These are phyloP conservation scores for Epinotia ramella DNA, from an alignment of 2,888 invertebrate species.

Conservation along the genomic window DNA sequence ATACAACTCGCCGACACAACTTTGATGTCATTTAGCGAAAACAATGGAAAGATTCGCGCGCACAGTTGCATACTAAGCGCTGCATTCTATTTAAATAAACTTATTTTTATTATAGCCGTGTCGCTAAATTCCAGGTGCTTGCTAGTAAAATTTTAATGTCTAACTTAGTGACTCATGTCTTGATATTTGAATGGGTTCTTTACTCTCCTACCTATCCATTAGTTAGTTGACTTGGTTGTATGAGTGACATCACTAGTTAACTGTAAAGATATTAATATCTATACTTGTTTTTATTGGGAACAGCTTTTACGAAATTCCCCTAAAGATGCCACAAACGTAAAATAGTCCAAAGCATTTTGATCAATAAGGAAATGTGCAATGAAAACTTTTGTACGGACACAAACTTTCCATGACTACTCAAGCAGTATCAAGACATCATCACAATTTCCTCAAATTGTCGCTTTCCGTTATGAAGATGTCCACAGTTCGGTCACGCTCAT, in stretches of 20 bases:
- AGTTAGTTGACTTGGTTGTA: conserved; percentile 42
- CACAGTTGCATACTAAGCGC: conserved; percentile 75
- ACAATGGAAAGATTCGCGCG: conserved; percentile 80
- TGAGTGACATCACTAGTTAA: conserved; percentile 28
- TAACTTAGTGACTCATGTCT: conserved; percentile 81
- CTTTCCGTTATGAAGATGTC: conserved; percentile 40
- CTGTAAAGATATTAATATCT: conserved; percentile 20
- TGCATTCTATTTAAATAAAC: conserved; percentile 81
- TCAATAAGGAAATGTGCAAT: background rate
- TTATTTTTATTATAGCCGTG: conserved; percentile 80
- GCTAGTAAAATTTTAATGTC: conserved; percentile 81
- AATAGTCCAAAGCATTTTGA: background rate
- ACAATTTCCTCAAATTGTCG: conserved; percentile 39
- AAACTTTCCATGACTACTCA: conserved; percentile 10
- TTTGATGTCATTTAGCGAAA: conserved; percentile 85
- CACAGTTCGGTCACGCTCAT: conserved; percentile 59
- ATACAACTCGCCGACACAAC: conserved; percentile 76
- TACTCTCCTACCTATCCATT: conserved; percentile 64
- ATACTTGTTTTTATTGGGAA: background rate
- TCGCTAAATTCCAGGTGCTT: conserved; percentile 69
- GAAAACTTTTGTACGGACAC: background rate
- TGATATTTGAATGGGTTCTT: conserved; percentile 72
- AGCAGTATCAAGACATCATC: conserved; percentile 38
- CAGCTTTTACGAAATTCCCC: background rate
- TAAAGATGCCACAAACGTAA: background rate